Evolutionary conservation across 1,140 invertebrate genomes (phyloP), one percentile per base, ranked within the genome.

Genomic region (Achroia grisella): DNA sequence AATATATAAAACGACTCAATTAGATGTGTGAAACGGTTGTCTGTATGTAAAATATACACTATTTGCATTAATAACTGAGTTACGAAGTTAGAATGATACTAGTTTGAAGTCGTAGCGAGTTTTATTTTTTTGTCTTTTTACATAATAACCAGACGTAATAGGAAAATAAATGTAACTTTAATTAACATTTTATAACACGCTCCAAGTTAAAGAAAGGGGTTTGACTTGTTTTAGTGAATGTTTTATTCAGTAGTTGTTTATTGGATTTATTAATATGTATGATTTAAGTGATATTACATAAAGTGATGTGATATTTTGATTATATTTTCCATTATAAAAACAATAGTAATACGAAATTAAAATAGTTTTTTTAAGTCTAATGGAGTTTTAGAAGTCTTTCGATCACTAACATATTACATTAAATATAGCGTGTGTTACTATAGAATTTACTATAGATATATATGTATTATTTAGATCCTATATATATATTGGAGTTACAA

Each of bases 1-100:
- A 46, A 56, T 39, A 34, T 52, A 57, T 52, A 42, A 41, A 40
- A 63, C 53, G 48, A 43, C 13, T 31, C 41, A 50, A 53, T 48
- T 52, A 52, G 39, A 33, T 5, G 37, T 40, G 42, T 17, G 43
- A 45, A 51, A 36, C 27, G 13, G 44, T 51, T 56, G 51, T 37
- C 17, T 40, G 44, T 46, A 56, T 56, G 35, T 52, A 48, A 47
- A 52, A 50, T 49, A n/a, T 27, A 14, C 13, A 40, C 15, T 0
- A 51, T 60, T 44, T 39, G 39, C 34, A 42, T 43, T 32, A 29
- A 32, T 52, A 53, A 50, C 49, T 36, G 53, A 48, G 33, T 37
- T 8, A n/a, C 8, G 17, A n/a, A 17, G 35, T 37, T 37, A 37
- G 6, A 47, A 35, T 28, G 29, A 44, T 48, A 49, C 53, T 47